Evolutionary conservation across 2,113 vertebrate genomes (phyloP), one percentile per base, ranked within the genome.

Genomic region (Himantopus leucocephalus): DNA sequence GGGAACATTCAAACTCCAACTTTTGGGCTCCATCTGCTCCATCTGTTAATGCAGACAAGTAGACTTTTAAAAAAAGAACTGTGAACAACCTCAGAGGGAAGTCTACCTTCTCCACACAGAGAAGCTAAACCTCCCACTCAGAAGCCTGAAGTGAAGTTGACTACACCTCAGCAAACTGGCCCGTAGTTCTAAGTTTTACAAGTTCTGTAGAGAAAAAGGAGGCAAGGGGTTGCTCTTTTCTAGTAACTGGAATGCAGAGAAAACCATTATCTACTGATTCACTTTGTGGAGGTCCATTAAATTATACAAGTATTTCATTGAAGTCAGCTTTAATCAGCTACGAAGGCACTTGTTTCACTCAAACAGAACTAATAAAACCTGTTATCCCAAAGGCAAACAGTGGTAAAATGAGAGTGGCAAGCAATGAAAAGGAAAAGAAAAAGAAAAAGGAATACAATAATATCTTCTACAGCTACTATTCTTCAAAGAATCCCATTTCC

Each of bases 301-400:
- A 86, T 80, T 78, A 89, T 12, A 39, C n/a, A 73, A 73, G 32
- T 23, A 29, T 47, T 89, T 86, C 0, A 1, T 83, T 80, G 74
- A 95, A 66, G 77, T 77, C 52, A 64, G 29, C 68, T 94, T 91
- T 62, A 92, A 95, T 83, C 73, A 96, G 60, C 70, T 92, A 81
- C 84, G 85, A 91, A 91, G 84, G 74, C 29, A 64, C 18, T 27
- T 22, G 6, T 78, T 75, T 72, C 66, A 68, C 62, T 85, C 60
- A 73, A 70, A 89, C 73, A 73, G n/a, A 91, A 78, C 81, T 92
- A 91, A 97, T 72, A 91, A 92, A 90, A 78, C 47, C 52, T 89
- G 56, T 43, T 92, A 94, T 59, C 43, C 59, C 43, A 85, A 81
- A 87, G 81, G 84, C 67, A 88, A 88, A 79, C 1, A 0, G 45